phyloP scores from a whole-genome alignment of 2,888 invertebrate genomes.

The Rhaphigaster nebulosa region DNA sequence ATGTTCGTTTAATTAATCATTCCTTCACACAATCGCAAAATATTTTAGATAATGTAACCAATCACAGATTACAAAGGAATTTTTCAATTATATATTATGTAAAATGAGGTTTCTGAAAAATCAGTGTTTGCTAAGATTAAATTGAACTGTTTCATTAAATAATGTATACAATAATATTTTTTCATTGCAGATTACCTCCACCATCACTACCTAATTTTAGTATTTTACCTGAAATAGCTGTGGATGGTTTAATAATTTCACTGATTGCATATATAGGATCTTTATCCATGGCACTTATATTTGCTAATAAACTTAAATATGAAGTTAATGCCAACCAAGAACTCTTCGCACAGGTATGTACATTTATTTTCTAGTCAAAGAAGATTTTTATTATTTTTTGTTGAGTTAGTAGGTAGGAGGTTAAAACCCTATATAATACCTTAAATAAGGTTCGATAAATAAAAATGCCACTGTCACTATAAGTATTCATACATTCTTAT shows the following conservation, averaged over 20 bases:
- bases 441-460: too few species aligned
- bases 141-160: not conserved
- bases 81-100: too few species aligned
- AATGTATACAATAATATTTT: conserved; percentile 50
- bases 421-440: too few species aligned
- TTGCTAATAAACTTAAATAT: conserved; percentile 81
- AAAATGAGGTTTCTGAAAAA: too few species aligned
- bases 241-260: conserved; percentile 79
- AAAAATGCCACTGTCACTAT: too few species aligned
- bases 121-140: not conserved
- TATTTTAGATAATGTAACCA: too few species aligned
- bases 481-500: too few species aligned
- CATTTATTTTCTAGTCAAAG: not conserved
- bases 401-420: too few species aligned
- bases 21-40: too few species aligned
- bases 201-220: conserved; percentile 76
- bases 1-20: too few species aligned
- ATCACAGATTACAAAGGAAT: too few species aligned
- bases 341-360: conserved; percentile 77
- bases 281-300: conserved; percentile 86
- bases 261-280: conserved; percentile 85
- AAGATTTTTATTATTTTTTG: not conserved
- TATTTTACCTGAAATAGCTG: conserved; percentile 73
- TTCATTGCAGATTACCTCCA: conserved; percentile 75
- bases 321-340: conserved; percentile 85